A percentile compares a stretch with the other conserved stretches of the same genome.
These are phyloP conservation scores for Metalampra italica DNA, from an alignment of 2,888 invertebrate species.

Conservation along the genomic window DNA sequence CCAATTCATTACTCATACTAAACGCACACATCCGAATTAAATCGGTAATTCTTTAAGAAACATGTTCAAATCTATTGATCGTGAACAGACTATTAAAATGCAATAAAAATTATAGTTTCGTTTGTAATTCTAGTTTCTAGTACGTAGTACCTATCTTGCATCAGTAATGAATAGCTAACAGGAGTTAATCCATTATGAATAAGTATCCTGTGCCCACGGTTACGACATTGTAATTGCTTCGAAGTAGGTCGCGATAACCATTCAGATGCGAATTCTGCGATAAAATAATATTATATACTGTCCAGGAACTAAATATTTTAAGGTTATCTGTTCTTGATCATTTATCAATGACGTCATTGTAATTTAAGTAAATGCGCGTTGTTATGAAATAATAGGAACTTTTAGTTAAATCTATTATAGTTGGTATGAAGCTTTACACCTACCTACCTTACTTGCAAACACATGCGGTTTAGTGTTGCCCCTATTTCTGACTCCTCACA, in stretches of 20 bases:
- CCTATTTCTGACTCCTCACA: constrained; percentile 27
- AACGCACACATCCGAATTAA: constrained; percentile 57
- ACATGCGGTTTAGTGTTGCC: constrained; percentile 27
- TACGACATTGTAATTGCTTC: constrained; percentile 19
- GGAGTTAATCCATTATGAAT: neutral
- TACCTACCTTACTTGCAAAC: neutral
- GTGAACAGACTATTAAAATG: constrained; percentile 19
- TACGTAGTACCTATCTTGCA: too few species aligned
- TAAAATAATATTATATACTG: neutral
- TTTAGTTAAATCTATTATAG: neutral
- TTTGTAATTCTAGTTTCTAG: neutral
- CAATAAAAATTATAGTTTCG: neutral
- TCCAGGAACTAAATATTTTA: neutral
- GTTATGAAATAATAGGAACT: neutral
- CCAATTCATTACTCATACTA: constrained; percentile 59
- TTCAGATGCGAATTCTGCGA: neutral
- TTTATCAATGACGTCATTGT: neutral
- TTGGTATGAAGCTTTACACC: neutral
- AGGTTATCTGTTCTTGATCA: neutral
- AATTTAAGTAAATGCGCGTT: neutral
- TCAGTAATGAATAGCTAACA: too few species aligned
- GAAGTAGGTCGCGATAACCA: constrained; percentile 14
- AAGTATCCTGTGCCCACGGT: constrained; percentile 2
- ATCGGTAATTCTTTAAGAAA: constrained; percentile 34
- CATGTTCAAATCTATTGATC: constrained; percentile 24